Base-by-base conservation (phyloP, 2,797 vertebrate species). In the Xenentodon cancila region DNA sequence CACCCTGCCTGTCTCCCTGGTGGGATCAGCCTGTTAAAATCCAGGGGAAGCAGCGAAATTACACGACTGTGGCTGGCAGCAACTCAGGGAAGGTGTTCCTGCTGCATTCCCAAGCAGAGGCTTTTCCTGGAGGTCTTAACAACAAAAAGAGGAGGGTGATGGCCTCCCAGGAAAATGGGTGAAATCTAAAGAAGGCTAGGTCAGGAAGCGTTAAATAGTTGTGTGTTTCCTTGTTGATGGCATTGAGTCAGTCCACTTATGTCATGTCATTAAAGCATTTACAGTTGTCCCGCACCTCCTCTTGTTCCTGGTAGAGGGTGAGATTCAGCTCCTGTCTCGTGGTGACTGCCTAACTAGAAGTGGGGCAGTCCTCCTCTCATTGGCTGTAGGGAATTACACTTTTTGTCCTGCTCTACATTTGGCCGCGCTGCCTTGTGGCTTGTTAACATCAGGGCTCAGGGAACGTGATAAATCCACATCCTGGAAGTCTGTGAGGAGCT, bases 321-420 rank as follows among this genome's bases (percentile, higher is more conserved):
- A 34, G 30, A 11, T n/a, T 27, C 37, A n/a, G 68, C 51, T 5
- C 20, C 9, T 16, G 47, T 43, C 9, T 55, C 12, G 19, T 12
- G 0, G 17, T 74, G 50, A 42, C 80, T 66, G 60, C 50, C 20
- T 53, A 49, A 68, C 70, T 75, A 9, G 73, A 91, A 90, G 69
- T 86, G 85, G 85, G 80, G 53, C 86, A 68, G 72, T 34, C 34
- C 21, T 61, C 30, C 52, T 49, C 56, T 69, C 54, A 56, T 74
- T 60, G 58, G 79, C 61, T 80, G 74, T 11, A 43, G 57, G 55
- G 65, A 74, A 63, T 22, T 57, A 22, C 52, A 69, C 4, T 4
- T 64, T 65, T 47, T 68, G 78, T 81, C 67, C 81, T 88, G 72
- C 79, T 85, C 73, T 67, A 73, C 57, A 85, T 85, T 75, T 45